Evolutionary conservation across 1,140 invertebrate species (phyloP).

Genomic region (Cherax quadricarinatus): DNA sequence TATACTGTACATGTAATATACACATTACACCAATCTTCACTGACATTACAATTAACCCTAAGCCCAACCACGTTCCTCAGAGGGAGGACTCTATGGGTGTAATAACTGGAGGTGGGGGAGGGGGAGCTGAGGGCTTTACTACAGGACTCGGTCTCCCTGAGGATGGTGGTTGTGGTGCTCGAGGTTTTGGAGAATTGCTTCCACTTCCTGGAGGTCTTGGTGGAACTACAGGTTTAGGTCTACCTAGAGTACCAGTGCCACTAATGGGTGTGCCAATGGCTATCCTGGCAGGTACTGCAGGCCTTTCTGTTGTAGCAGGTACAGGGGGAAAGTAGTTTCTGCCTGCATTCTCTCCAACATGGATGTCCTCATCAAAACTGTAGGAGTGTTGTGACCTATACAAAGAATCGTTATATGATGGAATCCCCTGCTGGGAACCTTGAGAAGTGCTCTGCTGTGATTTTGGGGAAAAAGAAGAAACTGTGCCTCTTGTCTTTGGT

Average conservation of each 20-base stretch:
- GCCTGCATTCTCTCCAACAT: background rate
- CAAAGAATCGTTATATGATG: background rate
- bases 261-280: constrained; percentile 34
- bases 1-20: background rate
- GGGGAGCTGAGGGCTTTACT: constrained; percentile 48
- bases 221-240: constrained; percentile 58
- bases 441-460: background rate
- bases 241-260: constrained; percentile 45
- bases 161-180: constrained; percentile 53
- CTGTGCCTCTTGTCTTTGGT: background rate
- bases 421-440: background rate
- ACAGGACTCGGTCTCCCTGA: constrained; percentile 33
- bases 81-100: constrained; percentile 59
- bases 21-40: background rate
- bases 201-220: constrained; percentile 53
- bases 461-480: background rate
- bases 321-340: constrained; percentile 49
- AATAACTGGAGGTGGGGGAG: constrained; percentile 58
- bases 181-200: constrained; percentile 54
- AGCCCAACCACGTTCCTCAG: background rate
- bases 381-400: background rate
- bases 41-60: background rate
- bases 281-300: constrained; percentile 63
- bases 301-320: constrained; percentile 54
- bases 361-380: background rate